Evolutionary conservation across 1,140 invertebrate genomes (phyloP).

Genomic region (Drosophila arawakana): DNA sequence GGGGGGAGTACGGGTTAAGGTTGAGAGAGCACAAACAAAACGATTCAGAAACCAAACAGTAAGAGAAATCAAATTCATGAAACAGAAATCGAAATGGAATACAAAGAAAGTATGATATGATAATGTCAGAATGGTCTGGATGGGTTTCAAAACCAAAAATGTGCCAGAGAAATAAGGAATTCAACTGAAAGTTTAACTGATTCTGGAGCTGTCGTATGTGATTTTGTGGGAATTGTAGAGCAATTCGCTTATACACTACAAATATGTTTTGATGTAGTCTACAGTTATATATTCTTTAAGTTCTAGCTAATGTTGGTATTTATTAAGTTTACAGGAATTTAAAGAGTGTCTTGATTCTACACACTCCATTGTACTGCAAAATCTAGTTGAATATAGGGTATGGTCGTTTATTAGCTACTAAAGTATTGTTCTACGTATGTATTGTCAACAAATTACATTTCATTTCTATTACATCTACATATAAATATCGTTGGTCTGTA

Average conservation of each 20-base stretch:
- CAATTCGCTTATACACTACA: constrained; percentile 14
- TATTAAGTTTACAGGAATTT: constrained; percentile 19
- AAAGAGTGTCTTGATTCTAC: constrained; percentile 14
- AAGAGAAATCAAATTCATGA: constrained; percentile 1
- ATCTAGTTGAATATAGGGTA: constrained; percentile 11
- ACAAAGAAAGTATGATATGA: constrained; percentile 21
- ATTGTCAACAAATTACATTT: constrained; percentile 8
- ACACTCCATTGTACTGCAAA: not conserved
- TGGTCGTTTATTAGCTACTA: constrained; percentile 1
- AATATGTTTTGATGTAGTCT: constrained; percentile 10
- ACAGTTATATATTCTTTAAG: constrained; percentile 19
- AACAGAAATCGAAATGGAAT: constrained; percentile 2
- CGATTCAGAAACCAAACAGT: constrained; percentile 35
- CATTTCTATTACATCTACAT: constrained; percentile 2
- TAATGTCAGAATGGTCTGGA: constrained; percentile 22
- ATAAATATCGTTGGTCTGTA: not conserved
- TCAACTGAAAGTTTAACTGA: constrained; percentile 27
- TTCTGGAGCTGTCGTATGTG: constrained; percentile 48
- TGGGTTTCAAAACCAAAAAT: constrained; percentile 16
- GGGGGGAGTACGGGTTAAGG: constrained; percentile 64
- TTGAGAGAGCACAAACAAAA: constrained; percentile 33
- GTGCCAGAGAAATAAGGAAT: constrained; percentile 17
- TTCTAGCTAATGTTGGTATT: constrained; percentile 20
- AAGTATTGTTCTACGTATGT: constrained; percentile 5
- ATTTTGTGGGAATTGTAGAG: constrained; percentile 39